Percentiles rank a stretch among this genome's conserved stretches.
phyloP scores from a whole-genome alignment of 1,140 invertebrate species.

The Drosophila malerkotliana region DNA sequence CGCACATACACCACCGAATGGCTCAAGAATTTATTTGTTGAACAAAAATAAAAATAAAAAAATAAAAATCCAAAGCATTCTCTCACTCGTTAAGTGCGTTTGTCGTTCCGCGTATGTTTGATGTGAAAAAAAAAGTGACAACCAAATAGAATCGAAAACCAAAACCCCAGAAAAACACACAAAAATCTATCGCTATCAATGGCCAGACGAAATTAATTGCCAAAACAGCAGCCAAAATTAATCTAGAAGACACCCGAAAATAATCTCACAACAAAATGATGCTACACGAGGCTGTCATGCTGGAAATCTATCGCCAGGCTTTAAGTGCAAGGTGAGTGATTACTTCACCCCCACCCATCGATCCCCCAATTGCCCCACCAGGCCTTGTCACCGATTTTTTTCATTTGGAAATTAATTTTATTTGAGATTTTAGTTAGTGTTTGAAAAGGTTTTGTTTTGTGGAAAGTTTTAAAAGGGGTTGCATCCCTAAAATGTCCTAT shows the following conservation, averaged over 20 bases:
- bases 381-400: too few species aligned
- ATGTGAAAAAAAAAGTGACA: conserved; percentile 38
- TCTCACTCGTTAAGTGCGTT: conserved; percentile 28
- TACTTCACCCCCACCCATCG: too few species aligned
- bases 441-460: too few species aligned
- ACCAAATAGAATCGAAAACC: conserved; percentile 8
- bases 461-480: too few species aligned
- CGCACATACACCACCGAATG: background rate
- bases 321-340: conserved; percentile 81
- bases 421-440: too few species aligned
- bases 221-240: conserved; percentile 4
- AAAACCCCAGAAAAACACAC: conserved; percentile 1
- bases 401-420: too few species aligned
- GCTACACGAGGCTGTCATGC: conserved; percentile 84
- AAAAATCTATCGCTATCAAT: conserved; percentile 44
- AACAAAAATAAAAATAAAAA: conserved; percentile 25
- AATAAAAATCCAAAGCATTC: conserved; percentile 57
- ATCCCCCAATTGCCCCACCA: too few species aligned
- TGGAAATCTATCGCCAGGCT: conserved; percentile 84
- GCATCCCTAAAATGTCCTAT: too few species aligned
- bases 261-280: conserved; percentile 74
- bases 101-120: conserved; percentile 25
- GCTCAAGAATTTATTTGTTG: conserved; percentile 60
- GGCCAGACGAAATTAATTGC: conserved; percentile 49
- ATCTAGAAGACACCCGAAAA: conserved; percentile 20